Percentiles rank a stretch among this genome's conserved stretches.
phyloP scores from a whole-genome alignment of 2,797 vertebrate species.

The Tragelaphus eurycerus region DNA sequence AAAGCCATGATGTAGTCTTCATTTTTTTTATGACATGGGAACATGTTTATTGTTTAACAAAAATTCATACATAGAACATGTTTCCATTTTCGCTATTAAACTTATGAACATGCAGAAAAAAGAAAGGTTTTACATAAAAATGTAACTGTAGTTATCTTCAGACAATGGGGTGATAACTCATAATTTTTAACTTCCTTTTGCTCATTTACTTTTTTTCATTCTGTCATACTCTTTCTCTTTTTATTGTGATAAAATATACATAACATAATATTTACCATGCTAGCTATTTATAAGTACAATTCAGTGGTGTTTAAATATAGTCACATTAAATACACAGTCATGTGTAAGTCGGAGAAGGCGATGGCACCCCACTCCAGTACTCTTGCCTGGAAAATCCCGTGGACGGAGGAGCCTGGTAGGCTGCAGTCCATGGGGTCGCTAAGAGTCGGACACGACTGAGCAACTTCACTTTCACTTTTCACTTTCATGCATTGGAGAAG shows the following conservation, averaged over 20 bases:
- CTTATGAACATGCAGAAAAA: not conserved
- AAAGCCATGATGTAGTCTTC: not conserved
- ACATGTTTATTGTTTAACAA: not conserved
- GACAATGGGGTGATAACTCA: not conserved
- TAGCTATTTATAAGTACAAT: not conserved
- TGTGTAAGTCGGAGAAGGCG: no score
- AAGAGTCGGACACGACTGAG: no score
- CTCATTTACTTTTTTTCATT: not conserved
- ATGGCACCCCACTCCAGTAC: no score
- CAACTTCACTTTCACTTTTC: no score
- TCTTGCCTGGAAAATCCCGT: no score
- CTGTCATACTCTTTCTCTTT: not conserved
- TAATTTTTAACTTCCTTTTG: not conserved
- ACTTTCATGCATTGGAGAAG: no score
- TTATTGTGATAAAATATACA: not conserved
- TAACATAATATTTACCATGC: not conserved
- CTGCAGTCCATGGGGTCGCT: no score
- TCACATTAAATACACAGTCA: not conserved
- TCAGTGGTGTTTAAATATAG: not conserved
- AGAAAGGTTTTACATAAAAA: not conserved
- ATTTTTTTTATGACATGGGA: not conserved
- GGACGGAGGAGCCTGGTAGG: no score
- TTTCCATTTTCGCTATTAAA: not conserved
- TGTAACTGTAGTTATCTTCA: not conserved
- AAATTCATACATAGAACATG: not conserved